Base-by-base conservation (phyloP, 2,888 invertebrate genomes). In the Drosophila affinis region DNA sequence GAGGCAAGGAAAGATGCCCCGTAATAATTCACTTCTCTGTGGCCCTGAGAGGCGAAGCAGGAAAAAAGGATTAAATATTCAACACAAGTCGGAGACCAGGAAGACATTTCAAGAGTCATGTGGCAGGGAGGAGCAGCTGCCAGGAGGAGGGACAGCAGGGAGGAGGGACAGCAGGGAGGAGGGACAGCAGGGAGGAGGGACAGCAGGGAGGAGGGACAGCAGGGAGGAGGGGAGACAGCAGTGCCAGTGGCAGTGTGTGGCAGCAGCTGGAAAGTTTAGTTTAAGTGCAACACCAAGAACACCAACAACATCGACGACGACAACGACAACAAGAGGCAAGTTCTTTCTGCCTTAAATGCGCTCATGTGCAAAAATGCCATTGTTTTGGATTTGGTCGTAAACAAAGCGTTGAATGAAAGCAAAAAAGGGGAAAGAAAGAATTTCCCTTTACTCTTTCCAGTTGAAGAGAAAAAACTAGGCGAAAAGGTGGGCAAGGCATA, bases 361-460 rank as follows among this genome's bases (percentile, higher is more conserved):
- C 67, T 87, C 82, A 83, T 85, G 88, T 87, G 86, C 63, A 76
- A 81, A 85, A 85, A 77, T 79, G 73, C 76, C 74, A 87, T 87
- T 83, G 83, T 87, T 85, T 84, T 79, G 64, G 76, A 75, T 86
- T 82, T 78, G 81, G 77, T 55, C 77, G 64, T 79, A 85, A 87
- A 83, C 88, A 83, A 83, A 83, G 77, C 82, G 60, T 49, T 59
- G 61, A 72, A 56, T 60, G 74, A 60, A 74, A 76, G 71, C 48
- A 59, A 69, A 55, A 57, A 62, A 60, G 69, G 74, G 69, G 46
- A 59, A 69, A 52, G 71, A 77, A 56, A 12, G 24, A 68, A 47
- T 60, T 70, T 49, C 34, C 71, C 17, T 48, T 67, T 57, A n/a
- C 69, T 64, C 69, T 57, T 72, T 27, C n/a, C 39, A 21, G 63